These are phyloP conservation scores for Catharus minimus DNA, from an alignment of 2,113 vertebrate species.

Conservation along the genomic window DNA sequence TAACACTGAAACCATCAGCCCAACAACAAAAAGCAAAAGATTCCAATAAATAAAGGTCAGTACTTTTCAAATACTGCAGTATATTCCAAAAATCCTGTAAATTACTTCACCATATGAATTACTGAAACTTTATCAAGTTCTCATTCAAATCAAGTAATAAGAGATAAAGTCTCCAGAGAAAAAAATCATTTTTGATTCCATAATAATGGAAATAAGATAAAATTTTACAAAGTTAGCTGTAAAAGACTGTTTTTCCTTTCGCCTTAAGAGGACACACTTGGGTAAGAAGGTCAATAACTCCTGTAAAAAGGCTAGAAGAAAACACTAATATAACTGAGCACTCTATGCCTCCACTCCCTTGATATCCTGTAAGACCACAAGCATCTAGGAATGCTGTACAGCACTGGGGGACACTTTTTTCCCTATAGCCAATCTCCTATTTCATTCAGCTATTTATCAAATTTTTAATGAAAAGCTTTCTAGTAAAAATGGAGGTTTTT, in stretches of 20 bases:
- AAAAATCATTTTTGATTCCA: background rate
- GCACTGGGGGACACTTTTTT: accelerated
- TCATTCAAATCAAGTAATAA: background rate
- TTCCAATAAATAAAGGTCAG: background rate
- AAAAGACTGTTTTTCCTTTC: background rate
- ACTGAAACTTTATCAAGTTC: background rate
- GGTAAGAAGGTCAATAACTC: background rate
- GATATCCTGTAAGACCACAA: background rate
- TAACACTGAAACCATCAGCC: background rate
- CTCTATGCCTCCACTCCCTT: background rate
- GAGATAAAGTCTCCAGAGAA: background rate
- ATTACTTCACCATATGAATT: background rate
- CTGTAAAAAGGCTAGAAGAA: background rate
- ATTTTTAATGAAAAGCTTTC: background rate
- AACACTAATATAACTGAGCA: background rate
- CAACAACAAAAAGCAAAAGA: background rate
- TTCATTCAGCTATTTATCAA: background rate
- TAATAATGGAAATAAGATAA: background rate
- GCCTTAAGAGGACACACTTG: background rate
- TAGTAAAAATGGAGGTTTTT: background rate
- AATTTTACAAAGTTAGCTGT: background rate
- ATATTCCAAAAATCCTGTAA: background rate
- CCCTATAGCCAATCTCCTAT: background rate
- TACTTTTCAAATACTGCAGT: background rate
- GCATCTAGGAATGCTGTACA: background rate